A percentile compares a stretch with the other conserved stretches of the same genome.
phyloP scores from a whole-genome alignment of 1,140 invertebrate genomes.

The Tetraneura akinire region DNA sequence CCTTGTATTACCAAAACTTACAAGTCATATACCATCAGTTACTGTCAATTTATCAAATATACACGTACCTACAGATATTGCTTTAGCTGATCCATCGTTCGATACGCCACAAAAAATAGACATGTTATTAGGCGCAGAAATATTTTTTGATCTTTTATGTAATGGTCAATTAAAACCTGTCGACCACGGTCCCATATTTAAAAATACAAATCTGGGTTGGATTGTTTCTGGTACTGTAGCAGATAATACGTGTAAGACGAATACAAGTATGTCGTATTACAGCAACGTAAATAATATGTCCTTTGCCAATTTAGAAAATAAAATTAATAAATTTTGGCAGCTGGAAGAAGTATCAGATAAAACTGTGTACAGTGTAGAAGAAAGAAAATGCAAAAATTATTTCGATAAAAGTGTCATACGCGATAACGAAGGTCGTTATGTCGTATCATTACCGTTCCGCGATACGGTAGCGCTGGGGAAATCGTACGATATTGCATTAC shows the following conservation, averaged over 20 bases:
- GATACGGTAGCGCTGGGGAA: not conserved
- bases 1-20: not conserved
- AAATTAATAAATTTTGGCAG: not conserved
- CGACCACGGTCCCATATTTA: not conserved
- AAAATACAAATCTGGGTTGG: not conserved
- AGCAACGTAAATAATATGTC: not conserved
- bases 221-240: not conserved
- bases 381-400: not conserved
- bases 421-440: not conserved
- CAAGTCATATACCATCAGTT: not conserved
- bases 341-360: not conserved
- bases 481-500: not conserved
- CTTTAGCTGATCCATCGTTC: not conserved
- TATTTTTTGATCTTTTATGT: not conserved
- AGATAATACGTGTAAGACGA: not conserved
- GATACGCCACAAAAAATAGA: not conserved
- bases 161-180: not conserved
- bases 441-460: not conserved
- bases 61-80: not conserved
- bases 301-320: not conserved
- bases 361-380: not conserved
- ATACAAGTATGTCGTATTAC: not conserved
- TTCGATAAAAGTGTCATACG: not conserved
- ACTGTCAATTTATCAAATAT: not conserved
- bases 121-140: not conserved